These are phyloP conservation scores for Ennomos erosarius DNA, from an alignment of 2,888 invertebrate genomes.

Conservation along the genomic window DNA sequence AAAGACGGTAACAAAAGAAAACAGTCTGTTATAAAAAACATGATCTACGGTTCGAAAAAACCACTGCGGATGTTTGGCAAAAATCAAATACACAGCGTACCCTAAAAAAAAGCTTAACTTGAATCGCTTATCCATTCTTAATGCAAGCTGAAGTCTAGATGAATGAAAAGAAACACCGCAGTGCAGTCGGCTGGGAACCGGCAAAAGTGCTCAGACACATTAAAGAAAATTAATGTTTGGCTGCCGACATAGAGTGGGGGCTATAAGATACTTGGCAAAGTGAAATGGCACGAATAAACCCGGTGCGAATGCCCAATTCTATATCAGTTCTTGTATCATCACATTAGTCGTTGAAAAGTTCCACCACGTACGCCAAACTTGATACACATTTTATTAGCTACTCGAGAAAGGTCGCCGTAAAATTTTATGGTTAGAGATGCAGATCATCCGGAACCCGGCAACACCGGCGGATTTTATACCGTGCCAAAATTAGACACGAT, in stretches of 20 bases:
- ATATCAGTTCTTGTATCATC: slow-evolving; percentile 70
- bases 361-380: slow-evolving; percentile 53
- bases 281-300: slow-evolving; percentile 79
- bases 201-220: slow-evolving; percentile 84
- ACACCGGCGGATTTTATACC: background rate
- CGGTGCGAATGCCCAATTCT: slow-evolving; percentile 72
- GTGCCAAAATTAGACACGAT: too few species aligned
- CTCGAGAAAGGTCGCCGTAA: slow-evolving; percentile 44
- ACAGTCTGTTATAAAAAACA: too few species aligned
- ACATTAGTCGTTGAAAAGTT: slow-evolving; percentile 69
- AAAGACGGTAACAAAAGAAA: too few species aligned
- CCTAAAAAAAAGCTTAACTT: slow-evolving; percentile 61
- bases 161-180: slow-evolving; percentile 83
- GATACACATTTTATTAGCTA: slow-evolving; percentile 67
- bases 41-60: too few species aligned
- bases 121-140: slow-evolving; percentile 77
- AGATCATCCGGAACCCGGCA: background rate
- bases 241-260: slow-evolving; percentile 79
- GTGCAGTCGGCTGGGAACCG: slow-evolving; percentile 74
- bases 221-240: slow-evolving; percentile 85
- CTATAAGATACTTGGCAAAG: slow-evolving; percentile 78
- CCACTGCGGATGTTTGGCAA: too few species aligned
- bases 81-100: background rate
- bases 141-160: slow-evolving; percentile 74
- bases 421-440: slow-evolving; percentile 36